Evolutionary conservation across 2,888 invertebrate species (phyloP), one percentile per base, ranked within the genome.

Genomic region (Agonopterix subpropinquella): DNA sequence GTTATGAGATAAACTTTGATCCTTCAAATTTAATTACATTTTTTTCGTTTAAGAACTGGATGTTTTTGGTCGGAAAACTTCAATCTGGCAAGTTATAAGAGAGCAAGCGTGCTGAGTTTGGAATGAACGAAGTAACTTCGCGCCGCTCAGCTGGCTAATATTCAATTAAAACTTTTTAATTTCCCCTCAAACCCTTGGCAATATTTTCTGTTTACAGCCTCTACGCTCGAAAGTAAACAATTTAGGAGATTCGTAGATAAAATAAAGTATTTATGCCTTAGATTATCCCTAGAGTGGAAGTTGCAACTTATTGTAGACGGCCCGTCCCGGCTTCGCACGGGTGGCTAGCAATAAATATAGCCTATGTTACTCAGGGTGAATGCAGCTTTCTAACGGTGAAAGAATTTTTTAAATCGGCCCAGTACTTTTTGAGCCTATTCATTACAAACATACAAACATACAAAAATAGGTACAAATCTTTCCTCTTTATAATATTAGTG

Each of bases 81-180:
- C 60, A 45, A 72, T 70, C 67, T 67, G 57, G 56, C 56, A 67
- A 73, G 67, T 71, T 74, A 63, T 53, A 60, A 65, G 64, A 58
- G 63, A 62, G 62, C 50, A 54, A 53, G 55, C 62, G 61, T 62
- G 53, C 60, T 55, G 61, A 59, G 62, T 62, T 65, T 54, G 60
- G 49, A 62, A 64, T 58, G 66, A 66, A 65, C 55, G 61, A 68
- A 73, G 68, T 72, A 59, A 69, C 72, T 73, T 65, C 61, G 61
- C 69, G 69, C 65, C 68, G 74, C 72, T 77, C 74, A 73, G 68
- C 72, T 72, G 77, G 73, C 77, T 82, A 81, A 80, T 82, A 82
- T 81, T 81, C 79, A 83, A 83, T 84, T 82, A 82, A 80, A 84
- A 83, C 70, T 83, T 84, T 80, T 75, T 73, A 80, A 79, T 82